Evolutionary conservation across 2,888 invertebrate genomes (phyloP).

Genomic region (Xestia rhomboidea): DNA sequence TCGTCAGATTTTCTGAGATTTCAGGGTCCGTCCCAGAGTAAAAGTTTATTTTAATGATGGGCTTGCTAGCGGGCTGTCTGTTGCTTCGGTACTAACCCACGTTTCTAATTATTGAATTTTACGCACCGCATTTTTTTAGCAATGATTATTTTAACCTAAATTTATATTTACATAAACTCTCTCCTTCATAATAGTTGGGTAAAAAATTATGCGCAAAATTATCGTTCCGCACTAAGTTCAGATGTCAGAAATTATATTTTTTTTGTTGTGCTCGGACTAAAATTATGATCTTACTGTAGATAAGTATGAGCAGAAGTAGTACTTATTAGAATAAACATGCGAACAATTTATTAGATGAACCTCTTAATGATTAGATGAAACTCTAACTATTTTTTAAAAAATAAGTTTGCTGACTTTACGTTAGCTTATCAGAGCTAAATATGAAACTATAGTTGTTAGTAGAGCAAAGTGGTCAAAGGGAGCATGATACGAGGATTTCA

Average conservation of each 20-base stretch:
- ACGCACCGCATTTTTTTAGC: not conserved
- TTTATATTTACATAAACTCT: conserved; percentile 12
- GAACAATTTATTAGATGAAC: too few relatives aligned
- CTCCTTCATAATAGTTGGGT: not conserved
- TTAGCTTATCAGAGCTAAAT: too few relatives aligned
- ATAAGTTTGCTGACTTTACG: too few relatives aligned
- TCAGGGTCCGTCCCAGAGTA: not conserved
- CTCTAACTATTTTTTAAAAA: too few relatives aligned
- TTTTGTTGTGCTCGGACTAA: not conserved
- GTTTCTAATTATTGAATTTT: not conserved
- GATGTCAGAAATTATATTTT: conserved; percentile 9
- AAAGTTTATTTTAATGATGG: not conserved
- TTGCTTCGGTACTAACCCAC: not conserved
- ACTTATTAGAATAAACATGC: not conserved
- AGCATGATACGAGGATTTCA: too few relatives aligned
- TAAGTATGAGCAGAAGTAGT: not conserved
- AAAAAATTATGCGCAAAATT: not conserved
- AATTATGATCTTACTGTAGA: conserved; percentile 3
- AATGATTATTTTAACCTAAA: not conserved
- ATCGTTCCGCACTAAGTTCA: conserved; percentile 19
- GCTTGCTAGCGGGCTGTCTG: not conserved
- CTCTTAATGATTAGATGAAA: too few relatives aligned
- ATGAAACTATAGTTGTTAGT: too few relatives aligned
- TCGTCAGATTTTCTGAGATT: not conserved
- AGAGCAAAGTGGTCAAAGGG: too few relatives aligned